phyloP scores from a whole-genome alignment of 2,888 invertebrate species.

The Griposia aprilina region DNA sequence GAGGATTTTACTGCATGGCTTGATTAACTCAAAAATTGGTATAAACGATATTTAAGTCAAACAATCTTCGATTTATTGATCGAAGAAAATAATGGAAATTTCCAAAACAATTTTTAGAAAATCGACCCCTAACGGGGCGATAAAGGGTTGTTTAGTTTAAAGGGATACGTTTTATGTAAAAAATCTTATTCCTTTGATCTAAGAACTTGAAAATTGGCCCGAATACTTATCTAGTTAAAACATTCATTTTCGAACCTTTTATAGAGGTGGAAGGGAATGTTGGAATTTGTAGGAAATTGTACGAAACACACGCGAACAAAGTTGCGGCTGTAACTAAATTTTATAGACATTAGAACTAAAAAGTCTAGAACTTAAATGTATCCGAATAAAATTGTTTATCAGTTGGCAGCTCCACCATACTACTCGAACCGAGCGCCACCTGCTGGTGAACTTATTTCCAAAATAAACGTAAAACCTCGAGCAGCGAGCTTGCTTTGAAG shows the following conservation, averaged over 20 bases:
- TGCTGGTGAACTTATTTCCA: conserved; percentile 22
- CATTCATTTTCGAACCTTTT: background rate
- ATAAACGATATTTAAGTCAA: too few species aligned
- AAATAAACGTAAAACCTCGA: conserved; percentile 28
- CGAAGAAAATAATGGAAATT: too few species aligned
- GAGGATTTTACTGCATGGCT: too few species aligned
- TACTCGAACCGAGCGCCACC: conserved; percentile 38
- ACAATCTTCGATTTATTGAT: too few species aligned
- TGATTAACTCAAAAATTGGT: too few species aligned
- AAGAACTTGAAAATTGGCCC: background rate
- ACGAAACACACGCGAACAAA: background rate
- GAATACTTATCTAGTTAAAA: background rate
- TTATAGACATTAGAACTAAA: background rate
- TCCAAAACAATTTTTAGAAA: too few species aligned
- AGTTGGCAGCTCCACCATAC: conserved; percentile 40
- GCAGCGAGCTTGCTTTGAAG: conserved; percentile 21
- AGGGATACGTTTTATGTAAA: background rate
- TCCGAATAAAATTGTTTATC: conserved; percentile 36
- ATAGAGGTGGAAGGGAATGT: too few species aligned
- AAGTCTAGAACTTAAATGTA: background rate
- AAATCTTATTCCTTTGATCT: background rate
- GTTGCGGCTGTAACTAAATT: background rate
- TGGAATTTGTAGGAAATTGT: background rate
- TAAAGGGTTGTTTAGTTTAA: too few species aligned
- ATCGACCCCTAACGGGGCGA: too few species aligned